Conservation (phyloP, 2,113 vertebrate species). For the Charina bottae region DNA sequence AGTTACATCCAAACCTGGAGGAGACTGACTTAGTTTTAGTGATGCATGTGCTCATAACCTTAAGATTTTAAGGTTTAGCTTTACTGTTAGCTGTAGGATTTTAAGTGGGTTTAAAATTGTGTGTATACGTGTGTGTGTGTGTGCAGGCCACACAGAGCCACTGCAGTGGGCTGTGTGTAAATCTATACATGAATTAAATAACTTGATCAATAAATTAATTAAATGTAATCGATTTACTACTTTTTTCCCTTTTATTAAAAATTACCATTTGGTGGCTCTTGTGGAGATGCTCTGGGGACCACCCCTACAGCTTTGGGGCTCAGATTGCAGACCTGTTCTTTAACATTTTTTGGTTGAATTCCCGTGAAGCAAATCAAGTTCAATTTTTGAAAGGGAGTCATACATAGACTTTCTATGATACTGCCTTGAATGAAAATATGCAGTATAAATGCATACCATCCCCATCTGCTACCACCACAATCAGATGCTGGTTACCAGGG, state of each 20-base stretch:
- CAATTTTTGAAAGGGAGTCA: not conserved
- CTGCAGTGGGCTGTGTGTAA: not conserved
- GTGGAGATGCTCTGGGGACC: too few relatives aligned
- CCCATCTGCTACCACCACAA: not conserved
- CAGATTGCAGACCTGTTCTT: not conserved
- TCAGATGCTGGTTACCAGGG: too few relatives aligned
- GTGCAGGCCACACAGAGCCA: not conserved
- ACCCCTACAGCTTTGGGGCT: not conserved
- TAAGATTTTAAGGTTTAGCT: not conserved
- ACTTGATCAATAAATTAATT: not conserved
- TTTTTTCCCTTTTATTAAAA: not conserved
- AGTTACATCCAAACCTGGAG: too few relatives aligned
- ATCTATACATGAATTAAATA: not conserved
- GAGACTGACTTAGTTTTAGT: too few relatives aligned
- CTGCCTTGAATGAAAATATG: not conserved
- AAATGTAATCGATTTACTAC: not conserved
- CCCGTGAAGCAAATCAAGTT: not conserved
- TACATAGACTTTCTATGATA: not conserved
- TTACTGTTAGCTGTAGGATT: not conserved
- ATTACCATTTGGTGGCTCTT: not conserved
- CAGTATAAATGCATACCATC: not conserved
- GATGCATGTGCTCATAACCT: too few relatives aligned
- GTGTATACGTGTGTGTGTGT: not conserved
- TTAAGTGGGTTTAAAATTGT: not conserved
- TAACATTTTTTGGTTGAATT: not conserved